These are phyloP conservation scores for Agonopterix alstromeriana DNA, from an alignment of 2,888 invertebrate genomes.

Conservation along the genomic window DNA sequence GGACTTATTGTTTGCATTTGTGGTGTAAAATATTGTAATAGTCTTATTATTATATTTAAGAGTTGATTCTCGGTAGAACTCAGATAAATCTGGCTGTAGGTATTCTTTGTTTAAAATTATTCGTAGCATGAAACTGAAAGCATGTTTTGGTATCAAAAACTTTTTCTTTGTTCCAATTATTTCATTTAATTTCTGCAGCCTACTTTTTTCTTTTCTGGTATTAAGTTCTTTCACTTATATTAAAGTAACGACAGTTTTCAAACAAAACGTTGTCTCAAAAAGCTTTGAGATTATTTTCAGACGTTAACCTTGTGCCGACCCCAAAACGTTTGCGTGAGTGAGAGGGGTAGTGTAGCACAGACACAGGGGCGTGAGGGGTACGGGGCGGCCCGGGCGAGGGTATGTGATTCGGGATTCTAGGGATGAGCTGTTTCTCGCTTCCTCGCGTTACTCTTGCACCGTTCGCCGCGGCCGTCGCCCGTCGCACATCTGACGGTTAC, in stretches of 20 bases:
- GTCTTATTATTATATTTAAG: slow-evolving; percentile 33
- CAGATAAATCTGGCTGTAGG: not conserved
- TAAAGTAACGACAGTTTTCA: not conserved
- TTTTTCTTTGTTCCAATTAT: too few species aligned
- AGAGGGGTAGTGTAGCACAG: slow-evolving; percentile 60
- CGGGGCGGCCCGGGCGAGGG: slow-evolving; percentile 66
- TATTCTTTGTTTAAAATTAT: not conserved
- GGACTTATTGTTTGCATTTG: slow-evolving; percentile 51
- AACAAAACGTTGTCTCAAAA: slow-evolving; percentile 22
- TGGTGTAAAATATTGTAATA: slow-evolving; percentile 44
- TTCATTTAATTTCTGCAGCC: not conserved
- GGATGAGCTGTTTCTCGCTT: slow-evolving; percentile 76
- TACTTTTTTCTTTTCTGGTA: too few species aligned
- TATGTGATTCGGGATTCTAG: slow-evolving; percentile 74
- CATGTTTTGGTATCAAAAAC: too few species aligned
- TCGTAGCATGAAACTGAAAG: too few species aligned
- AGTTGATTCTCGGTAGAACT: slow-evolving; percentile 8
- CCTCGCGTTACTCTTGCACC: slow-evolving; percentile 70
- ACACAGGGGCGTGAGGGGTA: slow-evolving; percentile 51
- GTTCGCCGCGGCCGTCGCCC: slow-evolving; percentile 66
- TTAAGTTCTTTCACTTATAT: too few species aligned
- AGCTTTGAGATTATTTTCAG: slow-evolving; percentile 42
- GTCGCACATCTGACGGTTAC: slow-evolving; percentile 19
- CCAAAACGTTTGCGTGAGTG: slow-evolving; percentile 54
- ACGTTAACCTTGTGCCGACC: slow-evolving; percentile 53